Conservation (phyloP, 1,140 invertebrate species). For the Microplitis demolitor region DNA sequence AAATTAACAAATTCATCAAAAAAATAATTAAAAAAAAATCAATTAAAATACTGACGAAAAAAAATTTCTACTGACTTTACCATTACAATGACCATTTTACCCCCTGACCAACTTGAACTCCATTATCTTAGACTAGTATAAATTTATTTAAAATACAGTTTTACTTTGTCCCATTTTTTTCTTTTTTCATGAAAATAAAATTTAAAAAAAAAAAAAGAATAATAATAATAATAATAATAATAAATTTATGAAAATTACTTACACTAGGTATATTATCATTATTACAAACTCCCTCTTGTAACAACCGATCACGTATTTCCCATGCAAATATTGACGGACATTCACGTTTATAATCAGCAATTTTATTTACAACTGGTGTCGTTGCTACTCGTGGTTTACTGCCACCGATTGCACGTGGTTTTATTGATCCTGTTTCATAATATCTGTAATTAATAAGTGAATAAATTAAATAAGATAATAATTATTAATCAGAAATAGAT, state of each 20-base stretch:
- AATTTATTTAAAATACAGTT: too few species aligned
- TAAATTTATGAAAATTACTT: conserved; percentile 77
- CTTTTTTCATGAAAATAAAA: conserved; percentile 7
- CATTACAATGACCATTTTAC: too few species aligned
- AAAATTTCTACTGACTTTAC: too few species aligned
- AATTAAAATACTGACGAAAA: too few species aligned
- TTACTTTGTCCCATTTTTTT: too few species aligned
- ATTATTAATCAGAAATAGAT: background rate
- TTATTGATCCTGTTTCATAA: conserved; percentile 97
- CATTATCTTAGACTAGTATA: too few species aligned
- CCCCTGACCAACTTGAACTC: too few species aligned
- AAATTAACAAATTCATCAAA: too few species aligned
- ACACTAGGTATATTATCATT: conserved; percentile 99
- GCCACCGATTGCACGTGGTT: conserved; percentile 93
- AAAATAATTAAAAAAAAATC: too few species aligned
- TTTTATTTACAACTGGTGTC: conserved; percentile 90
- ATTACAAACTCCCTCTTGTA: conserved; percentile 96
- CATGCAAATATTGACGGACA: conserved; percentile 98
- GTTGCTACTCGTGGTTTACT: conserved; percentile 97
- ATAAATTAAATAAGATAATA: background rate
- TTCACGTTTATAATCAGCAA: conserved; percentile 94
- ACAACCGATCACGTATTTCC: conserved; percentile 95
- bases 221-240: background rate
- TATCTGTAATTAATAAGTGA: conserved; percentile 70
- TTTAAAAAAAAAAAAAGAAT: conserved; percentile 10